Evolutionary conservation across 2,797 vertebrate species (phyloP), one percentile per base, ranked within the genome.

Genomic region (Chromis chromis): DNA sequence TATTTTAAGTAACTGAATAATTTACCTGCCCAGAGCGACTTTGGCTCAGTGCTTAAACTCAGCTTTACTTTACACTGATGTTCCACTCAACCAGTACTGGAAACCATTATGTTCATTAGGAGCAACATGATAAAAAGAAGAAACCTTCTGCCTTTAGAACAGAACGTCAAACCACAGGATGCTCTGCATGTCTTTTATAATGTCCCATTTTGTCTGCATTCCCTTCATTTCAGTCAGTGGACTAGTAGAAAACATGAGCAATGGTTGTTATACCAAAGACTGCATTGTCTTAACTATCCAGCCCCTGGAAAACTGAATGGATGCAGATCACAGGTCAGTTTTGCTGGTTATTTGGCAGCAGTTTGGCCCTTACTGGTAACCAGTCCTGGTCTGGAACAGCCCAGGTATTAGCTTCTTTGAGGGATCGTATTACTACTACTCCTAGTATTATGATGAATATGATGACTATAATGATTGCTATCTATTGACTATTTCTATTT

Each of bases 401-500:
- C 91, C 89, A 73, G 81, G 65, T 90, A 87, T 92, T 91, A 89
- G 91, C 93, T 93, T 93, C 88, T 92, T 77, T 56, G 89, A 95
- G 91, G 92, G 92, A 94, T 93, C 73, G 79, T 94, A 94, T 93
- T 94, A 93, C 86, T 94, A 91, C 85, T 91, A 81, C 88, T 92
- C 77, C 85, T 93, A 94, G 89, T 92, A 93, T 90, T 91, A 94
- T 93, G 88, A 95, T 93, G 80, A 93, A 93, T 90, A 95, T 89
- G 83, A 93, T 92, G 86, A 92, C 88, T 78, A 94, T 92, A 91
- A 94, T 92, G 86, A 95, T 94, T 92, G 90, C 93, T 93, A 92
- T 93, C 91, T 93, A 94, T 93, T 92, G 88, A 93, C 92, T 89
- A 94, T 94, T 94, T 92, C 89, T 91, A 93, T 94, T 91, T 93